Evolutionary conservation across 2,797 vertebrate species (phyloP).

Genomic region (Choloepus didactylus): DNA sequence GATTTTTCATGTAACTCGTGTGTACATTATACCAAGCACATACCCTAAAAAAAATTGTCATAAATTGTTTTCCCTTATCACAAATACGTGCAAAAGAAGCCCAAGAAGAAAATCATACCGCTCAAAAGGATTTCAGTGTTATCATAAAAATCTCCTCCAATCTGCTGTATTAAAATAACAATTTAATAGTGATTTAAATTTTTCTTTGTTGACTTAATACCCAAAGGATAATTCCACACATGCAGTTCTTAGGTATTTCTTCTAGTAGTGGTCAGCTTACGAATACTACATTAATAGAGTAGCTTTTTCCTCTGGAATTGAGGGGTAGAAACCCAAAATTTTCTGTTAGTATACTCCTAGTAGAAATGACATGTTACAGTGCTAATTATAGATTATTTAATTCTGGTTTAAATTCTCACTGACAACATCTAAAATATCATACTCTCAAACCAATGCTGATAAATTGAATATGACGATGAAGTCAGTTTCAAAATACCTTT

Average conservation of each 20-base stretch:
- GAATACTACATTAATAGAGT: not conserved
- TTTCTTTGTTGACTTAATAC: not conserved
- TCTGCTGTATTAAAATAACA: not conserved
- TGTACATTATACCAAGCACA: not conserved
- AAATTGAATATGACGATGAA: constrained; percentile 36
- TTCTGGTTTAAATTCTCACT: constrained; percentile 46
- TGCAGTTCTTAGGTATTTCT: not conserved
- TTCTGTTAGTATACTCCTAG: not conserved
- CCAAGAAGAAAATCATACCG: not conserved
- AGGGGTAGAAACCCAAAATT: not conserved
- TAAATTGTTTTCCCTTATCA: not conserved
- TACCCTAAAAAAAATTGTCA: not conserved
- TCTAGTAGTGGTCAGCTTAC: not conserved
- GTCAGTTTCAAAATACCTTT: constrained; percentile 42
- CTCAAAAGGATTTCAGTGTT: constrained; percentile 8
- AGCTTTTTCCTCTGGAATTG: not conserved
- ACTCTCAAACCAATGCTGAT: not conserved
- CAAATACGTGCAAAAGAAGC: not conserved
- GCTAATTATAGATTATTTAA: constrained; percentile 14
- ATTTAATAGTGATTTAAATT: constrained; percentile 28
- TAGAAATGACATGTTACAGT: not conserved
- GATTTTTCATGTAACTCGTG: not conserved
- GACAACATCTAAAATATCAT: constrained; percentile 30
- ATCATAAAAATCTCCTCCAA: not conserved
- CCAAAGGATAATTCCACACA: not conserved